These are phyloP conservation scores for Rhagium mordax DNA, from an alignment of 2,888 invertebrate genomes.

Conservation along the genomic window DNA sequence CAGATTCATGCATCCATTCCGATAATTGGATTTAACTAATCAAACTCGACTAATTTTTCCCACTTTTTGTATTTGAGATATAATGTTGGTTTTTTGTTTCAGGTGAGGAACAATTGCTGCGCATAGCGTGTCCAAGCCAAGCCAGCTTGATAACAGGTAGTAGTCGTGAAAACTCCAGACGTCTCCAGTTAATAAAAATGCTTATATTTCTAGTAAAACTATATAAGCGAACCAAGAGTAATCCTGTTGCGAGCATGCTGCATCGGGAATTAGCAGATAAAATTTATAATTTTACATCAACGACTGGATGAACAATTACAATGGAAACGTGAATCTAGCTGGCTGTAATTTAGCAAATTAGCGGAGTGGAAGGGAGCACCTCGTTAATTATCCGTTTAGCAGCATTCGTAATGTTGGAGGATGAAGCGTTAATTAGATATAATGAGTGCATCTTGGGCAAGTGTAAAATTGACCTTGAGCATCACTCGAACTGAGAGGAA, in stretches of 20 bases:
- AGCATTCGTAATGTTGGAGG: conserved; percentile 59
- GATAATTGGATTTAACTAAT: no score
- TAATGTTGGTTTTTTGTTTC: not conserved
- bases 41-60: no score
- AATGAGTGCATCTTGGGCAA: conserved; percentile 56
- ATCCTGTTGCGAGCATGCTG: not conserved
- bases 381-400: conserved; percentile 65
- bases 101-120: not conserved
- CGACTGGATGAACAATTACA: conserved; percentile 50
- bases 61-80: not conserved
- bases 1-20: no score
- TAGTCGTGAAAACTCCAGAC: no score
- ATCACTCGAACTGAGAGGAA: no score
- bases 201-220: no score
- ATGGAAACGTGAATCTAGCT: conserved; percentile 60
- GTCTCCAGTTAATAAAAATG: no score
- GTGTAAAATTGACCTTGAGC: not conserved
- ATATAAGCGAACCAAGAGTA: not conserved
- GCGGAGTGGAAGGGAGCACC: conserved; percentile 60
- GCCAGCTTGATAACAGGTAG: no score
- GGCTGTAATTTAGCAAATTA: conserved; percentile 65
- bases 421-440: conserved; percentile 64
- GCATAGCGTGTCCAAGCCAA: no score
- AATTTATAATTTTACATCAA: conserved; percentile 3
- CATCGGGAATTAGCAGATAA: not conserved